Evolutionary conservation across 1,140 invertebrate genomes (phyloP).

Genomic region (Dufourea novaeangliae): DNA sequence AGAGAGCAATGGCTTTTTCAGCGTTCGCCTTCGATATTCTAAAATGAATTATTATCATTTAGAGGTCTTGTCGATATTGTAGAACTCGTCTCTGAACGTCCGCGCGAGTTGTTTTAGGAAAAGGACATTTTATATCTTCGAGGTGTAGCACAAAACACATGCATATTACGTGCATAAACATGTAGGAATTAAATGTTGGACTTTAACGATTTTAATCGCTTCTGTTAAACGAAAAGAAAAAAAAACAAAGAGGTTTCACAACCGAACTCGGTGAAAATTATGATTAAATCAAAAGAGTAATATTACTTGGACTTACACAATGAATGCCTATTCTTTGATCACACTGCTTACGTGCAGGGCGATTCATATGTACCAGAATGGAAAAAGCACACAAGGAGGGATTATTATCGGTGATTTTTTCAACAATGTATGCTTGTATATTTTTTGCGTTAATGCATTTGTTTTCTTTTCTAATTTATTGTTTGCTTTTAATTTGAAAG

Average conservation of each 20-base stretch:
- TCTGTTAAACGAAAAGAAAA: constrained; percentile 34
- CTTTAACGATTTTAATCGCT: constrained; percentile 37
- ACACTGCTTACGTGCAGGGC: constrained; percentile 7
- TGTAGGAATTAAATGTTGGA: constrained; percentile 22
- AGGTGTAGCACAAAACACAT: constrained; percentile 8
- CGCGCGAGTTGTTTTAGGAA: constrained; percentile 6
- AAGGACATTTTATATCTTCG: constrained; percentile 32
- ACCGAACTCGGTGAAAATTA: constrained; percentile 28
- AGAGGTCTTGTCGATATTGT: background rate
- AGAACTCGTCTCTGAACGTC: constrained; percentile 5
- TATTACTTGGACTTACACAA: constrained; percentile 45
- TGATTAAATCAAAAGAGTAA: constrained; percentile 55
- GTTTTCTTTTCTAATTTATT: no score
- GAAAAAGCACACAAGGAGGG: no score
- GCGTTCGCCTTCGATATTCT: constrained; percentile 11
- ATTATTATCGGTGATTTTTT: no score
- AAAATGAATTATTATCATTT: background rate
- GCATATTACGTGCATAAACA: constrained; percentile 16
- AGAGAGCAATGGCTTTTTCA: background rate
- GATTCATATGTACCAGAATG: no score
- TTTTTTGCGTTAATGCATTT: no score
- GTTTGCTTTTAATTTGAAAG: background rate
- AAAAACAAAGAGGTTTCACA: background rate
- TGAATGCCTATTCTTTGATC: constrained; percentile 48
- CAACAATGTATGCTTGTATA: no score